These are phyloP conservation scores for Brassicogethes aeneus DNA, from an alignment of 2,888 invertebrate species.

Conservation along the genomic window DNA sequence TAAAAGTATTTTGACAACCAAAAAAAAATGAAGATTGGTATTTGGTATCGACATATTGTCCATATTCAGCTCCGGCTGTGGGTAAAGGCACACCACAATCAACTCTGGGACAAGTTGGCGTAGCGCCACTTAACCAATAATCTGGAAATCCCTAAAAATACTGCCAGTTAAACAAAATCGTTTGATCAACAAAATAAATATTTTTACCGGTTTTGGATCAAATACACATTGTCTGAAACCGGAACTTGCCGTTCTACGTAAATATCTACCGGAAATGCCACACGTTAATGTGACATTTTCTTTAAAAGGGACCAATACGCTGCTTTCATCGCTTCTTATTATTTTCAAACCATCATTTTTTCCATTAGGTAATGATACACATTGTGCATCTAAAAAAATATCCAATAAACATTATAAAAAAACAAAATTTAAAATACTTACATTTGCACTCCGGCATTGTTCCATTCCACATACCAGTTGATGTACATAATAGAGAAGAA, in stretches of 20 bases:
- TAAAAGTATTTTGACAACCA: constrained; percentile 93
- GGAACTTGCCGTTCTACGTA: constrained; percentile 74
- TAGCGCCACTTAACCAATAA: constrained; percentile 82
- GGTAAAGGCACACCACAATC: constrained; percentile 89
- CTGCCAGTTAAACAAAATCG: constrained; percentile 1
- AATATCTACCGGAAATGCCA: constrained; percentile 63
- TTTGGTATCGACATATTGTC: constrained; percentile 77
- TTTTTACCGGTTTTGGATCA: constrained; percentile 71
- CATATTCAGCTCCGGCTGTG: constrained; percentile 90
- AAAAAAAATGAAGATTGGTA: constrained; percentile 93
- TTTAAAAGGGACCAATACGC: constrained; percentile 78
- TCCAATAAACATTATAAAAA: constrained; percentile 2
- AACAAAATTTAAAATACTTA: constrained; percentile 44
- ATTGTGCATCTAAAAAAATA: constrained; percentile 65
- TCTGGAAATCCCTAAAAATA: constrained; percentile 63
- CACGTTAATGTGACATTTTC: constrained; percentile 86
- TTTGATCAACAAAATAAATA: constrained; percentile 1
- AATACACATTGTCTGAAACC: constrained; percentile 91
- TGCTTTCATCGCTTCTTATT: constrained; percentile 69
- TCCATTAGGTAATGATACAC: constrained; percentile 82
- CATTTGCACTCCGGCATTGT: constrained; percentile 89
- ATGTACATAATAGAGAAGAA: constrained; percentile 75
- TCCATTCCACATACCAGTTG: constrained; percentile 90
- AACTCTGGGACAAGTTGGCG: constrained; percentile 78
- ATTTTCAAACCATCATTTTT: constrained; percentile 78